Percentiles rank a stretch among this genome's conserved stretches.
Conservation (phyloP, 1,140 invertebrate genomes). For the Scaptomyza hsui region DNA sequence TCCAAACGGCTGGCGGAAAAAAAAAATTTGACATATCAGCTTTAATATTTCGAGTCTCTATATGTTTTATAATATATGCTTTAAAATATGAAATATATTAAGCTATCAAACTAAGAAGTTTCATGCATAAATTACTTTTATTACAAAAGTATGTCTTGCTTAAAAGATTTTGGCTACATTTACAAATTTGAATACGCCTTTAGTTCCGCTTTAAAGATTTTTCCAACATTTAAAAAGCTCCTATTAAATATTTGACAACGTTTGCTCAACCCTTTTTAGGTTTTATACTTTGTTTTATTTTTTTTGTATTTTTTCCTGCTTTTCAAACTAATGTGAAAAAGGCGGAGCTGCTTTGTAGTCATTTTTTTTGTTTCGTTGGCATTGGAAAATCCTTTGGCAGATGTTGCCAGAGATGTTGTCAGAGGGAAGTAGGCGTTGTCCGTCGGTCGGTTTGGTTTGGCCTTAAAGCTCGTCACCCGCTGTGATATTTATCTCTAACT, state of each 20-base stretch:
- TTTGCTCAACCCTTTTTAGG: conserved; percentile 10
- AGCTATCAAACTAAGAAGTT: background rate
- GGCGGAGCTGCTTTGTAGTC: conserved; percentile 57
- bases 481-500: conserved; percentile 74
- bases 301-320: conserved; percentile 22
- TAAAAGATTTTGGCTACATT: too few species aligned
- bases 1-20: conserved; percentile 38
- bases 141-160: too few species aligned
- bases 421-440: conserved; percentile 41
- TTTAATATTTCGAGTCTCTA: background rate
- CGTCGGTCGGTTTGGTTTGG: conserved; percentile 19
- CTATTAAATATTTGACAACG: conserved; percentile 6
- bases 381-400: conserved; percentile 22
- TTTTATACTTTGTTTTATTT: conserved; percentile 8
- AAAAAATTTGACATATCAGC: background rate
- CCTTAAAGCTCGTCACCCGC: conserved; percentile 44
- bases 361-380: conserved; percentile 15
- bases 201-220: too few species aligned
- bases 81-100: background rate
- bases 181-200: too few species aligned
- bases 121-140: background rate
- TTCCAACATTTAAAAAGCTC: conserved; percentile 14
- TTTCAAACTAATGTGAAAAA: conserved; percentile 64
- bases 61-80: background rate
- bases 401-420: conserved; percentile 23